Evolutionary conservation across 2,888 invertebrate species (phyloP).

Genomic region (Chloroclystis v-ata): DNA sequence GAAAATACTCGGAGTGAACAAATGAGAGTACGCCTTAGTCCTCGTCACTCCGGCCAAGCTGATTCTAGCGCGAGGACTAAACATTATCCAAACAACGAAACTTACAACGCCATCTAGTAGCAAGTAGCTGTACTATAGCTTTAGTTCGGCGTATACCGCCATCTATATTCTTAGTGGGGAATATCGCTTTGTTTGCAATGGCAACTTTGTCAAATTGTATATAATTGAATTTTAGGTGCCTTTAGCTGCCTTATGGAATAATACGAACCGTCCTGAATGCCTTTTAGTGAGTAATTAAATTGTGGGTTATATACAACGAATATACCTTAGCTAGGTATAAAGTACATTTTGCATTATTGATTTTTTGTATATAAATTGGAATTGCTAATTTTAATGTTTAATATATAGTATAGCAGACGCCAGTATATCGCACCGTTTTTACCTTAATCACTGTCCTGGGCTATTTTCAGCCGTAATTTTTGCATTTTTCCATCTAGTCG

Average conservation of each 20-base stretch:
- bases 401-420: slow-evolving; percentile 20
- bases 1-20: slow-evolving; percentile 90
- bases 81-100: slow-evolving; percentile 38
- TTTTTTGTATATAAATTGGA: slow-evolving; percentile 30
- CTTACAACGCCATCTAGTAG: slow-evolving; percentile 48
- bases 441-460: slow-evolving; percentile 21
- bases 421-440: slow-evolving; percentile 22
- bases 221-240: slow-evolving; percentile 49
- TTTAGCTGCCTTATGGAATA: slow-evolving; percentile 65
- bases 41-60: slow-evolving; percentile 71
- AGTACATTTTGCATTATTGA: slow-evolving; percentile 52
- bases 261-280: slow-evolving; percentile 67
- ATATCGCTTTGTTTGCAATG: slow-evolving; percentile 14
- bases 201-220: slow-evolving; percentile 27
- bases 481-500: slow-evolving; percentile 50
- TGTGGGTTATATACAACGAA: slow-evolving; percentile 65
- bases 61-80: slow-evolving; percentile 70
- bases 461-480: slow-evolving; percentile 32
- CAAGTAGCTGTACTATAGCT: slow-evolving; percentile 32
- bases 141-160: slow-evolving; percentile 9
- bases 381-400: slow-evolving; percentile 27
- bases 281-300: slow-evolving; percentile 46
- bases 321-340: slow-evolving; percentile 58
- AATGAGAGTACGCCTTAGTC: slow-evolving; percentile 78
- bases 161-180: slow-evolving; percentile 3